phyloP scores from a whole-genome alignment of 2,797 vertebrate genomes.

The Malacoctenus gilli region DNA sequence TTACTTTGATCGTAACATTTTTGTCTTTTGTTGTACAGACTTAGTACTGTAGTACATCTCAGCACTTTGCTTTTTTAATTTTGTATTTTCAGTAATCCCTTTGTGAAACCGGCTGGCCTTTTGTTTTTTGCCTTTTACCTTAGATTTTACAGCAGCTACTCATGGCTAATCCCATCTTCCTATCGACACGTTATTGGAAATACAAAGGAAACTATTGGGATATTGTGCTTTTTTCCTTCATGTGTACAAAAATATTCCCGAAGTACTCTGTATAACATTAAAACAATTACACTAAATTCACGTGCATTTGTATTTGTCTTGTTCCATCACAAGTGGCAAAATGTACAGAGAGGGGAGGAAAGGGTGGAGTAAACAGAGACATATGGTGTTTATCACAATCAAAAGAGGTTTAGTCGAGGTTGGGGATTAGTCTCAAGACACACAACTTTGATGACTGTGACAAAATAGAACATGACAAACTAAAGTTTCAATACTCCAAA shows the following conservation, averaged over 20 bases:
- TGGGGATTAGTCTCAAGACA: no score
- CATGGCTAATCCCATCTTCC: slow-evolving; percentile 56
- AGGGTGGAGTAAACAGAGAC: no score
- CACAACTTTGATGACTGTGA: no score
- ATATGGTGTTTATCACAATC: no score
- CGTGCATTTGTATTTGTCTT: neutral
- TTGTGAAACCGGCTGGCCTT: slow-evolving; percentile 57
- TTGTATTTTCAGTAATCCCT: slow-evolving; percentile 62
- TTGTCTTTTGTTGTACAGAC: slow-evolving; percentile 71
- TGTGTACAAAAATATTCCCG: slow-evolving; percentile 66
- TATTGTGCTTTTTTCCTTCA: slow-evolving; percentile 65
- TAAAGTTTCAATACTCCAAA: no score
- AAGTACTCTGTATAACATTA: slow-evolving; percentile 74
- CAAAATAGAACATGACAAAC: no score
- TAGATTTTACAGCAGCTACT: slow-evolving; percentile 59
- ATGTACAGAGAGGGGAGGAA: no score
- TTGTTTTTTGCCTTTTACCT: slow-evolving; percentile 62
- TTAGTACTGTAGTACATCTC: slow-evolving; percentile 65
- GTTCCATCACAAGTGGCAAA: no score
- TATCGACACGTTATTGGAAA: slow-evolving; percentile 48
- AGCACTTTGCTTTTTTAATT: slow-evolving; percentile 73
- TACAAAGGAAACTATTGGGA: slow-evolving; percentile 58
- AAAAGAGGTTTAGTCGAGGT: no score
- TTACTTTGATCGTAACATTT: slow-evolving; percentile 65
- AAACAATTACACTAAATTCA: slow-evolving; percentile 68